These are phyloP conservation scores for Phalacrocorax brasilianus DNA, from an alignment of 2,113 vertebrate species.

Conservation along the genomic window DNA sequence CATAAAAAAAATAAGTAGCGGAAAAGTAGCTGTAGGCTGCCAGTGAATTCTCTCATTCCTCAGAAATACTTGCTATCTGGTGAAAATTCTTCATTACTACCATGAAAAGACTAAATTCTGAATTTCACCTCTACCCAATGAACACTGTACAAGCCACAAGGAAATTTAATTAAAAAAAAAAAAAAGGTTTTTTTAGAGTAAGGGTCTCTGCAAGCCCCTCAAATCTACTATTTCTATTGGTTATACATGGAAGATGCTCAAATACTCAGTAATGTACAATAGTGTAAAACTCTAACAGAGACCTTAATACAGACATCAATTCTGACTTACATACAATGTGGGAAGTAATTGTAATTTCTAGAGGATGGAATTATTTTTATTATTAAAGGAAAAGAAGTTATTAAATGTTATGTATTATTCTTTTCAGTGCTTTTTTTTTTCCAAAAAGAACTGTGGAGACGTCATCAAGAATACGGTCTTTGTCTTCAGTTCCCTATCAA, in stretches of 20 bases:
- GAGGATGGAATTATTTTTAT: neutral
- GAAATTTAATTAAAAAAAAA: neutral
- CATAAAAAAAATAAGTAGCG: neutral
- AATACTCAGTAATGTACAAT: neutral
- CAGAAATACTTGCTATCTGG: neutral
- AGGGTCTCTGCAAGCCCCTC: neutral
- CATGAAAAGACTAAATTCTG: neutral
- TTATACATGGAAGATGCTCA: neutral
- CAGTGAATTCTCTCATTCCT: neutral
- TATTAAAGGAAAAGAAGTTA: neutral
- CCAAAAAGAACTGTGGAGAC: neutral
- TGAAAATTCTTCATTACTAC: neutral
- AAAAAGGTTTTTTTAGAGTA: neutral
- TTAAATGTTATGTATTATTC: neutral
- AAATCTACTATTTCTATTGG: neutral
- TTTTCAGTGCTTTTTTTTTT: neutral
- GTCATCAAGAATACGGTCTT: neutral
- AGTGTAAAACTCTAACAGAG: neutral
- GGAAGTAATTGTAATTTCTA: neutral
- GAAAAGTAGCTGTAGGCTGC: neutral
- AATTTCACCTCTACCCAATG: neutral
- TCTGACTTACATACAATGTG: neutral
- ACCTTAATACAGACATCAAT: neutral
- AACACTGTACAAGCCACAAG: fast-evolving
- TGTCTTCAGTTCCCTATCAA: neutral